Base-by-base conservation (phyloP, 2,113 vertebrate species). In the Alligator mississippiensis region DNA sequence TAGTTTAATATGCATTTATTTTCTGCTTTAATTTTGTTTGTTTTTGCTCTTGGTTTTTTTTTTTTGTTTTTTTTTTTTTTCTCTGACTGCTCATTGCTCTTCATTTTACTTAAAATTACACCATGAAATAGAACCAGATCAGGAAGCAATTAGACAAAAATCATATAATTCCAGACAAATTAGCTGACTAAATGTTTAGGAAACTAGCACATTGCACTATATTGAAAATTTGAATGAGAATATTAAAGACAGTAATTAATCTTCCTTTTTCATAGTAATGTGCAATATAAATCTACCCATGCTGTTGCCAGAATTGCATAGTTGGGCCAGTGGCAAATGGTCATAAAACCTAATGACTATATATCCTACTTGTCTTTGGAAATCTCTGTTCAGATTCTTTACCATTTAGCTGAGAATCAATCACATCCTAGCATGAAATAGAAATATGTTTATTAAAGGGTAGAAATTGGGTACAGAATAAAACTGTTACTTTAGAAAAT, bases 51-150 rank as follows among this genome's bases (percentile, higher is more conserved):
- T 34, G 34, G 8, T 47, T 47, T 47, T 47, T 47, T 47, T 47
- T 47, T 47, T 47, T 47, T 47, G n/a, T n/a, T n/a, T n/a, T n/a
- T n/a, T n/a, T 47, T 47, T 47, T 47, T 47, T 47, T 47, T 47
- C 47, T 47, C 47, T 47, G 47, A 63, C 9, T 1, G 0, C 28
- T 30, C 18, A 7, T 58, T 28, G 0, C 0, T 0, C 13, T 64
- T 2, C 6, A 21, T 80, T 72, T 11, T 55, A 47, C 19, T 0
- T 86, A 17, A 47, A 30, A 27, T 80, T 70, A 4, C 12, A 9
- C 27, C 21, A 21, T 8, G 27, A 83, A 59, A 1, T 9, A 4
- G 2, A 17, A 72, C 64, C 14, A 3, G 72, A 76, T 62, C 80
- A 25, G 28, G 89, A 38, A 24, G 62, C 4, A 72, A 25, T 60